Percentiles rank a stretch among this genome's conserved stretches.
Conservation (phyloP, 2,888 invertebrate species). For the Acanthacorydalis orientalis region DNA sequence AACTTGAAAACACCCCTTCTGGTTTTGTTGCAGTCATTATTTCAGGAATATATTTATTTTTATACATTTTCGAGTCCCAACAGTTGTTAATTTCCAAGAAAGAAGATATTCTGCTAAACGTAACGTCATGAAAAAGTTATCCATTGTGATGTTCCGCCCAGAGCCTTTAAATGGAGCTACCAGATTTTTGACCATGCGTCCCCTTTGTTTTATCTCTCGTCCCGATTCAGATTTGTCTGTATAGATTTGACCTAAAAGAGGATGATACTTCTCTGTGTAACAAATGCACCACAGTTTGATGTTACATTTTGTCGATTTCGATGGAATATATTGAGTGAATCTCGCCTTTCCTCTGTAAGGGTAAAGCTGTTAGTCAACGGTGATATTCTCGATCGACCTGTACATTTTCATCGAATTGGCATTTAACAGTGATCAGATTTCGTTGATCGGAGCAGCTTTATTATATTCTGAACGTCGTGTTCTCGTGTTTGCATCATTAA, state of each 20-base stretch:
- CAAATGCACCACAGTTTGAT: constrained; percentile 17
- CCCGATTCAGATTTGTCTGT: constrained; percentile 11
- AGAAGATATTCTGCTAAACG: too few species aligned
- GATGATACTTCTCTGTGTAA: constrained; percentile 14
- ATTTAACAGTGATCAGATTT: constrained; percentile 17
- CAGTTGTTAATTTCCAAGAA: too few species aligned
- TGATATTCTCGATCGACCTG: constrained; percentile 14
- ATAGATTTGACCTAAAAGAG: constrained; percentile 12
- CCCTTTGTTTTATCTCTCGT: not conserved
- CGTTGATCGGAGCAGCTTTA: constrained; percentile 15
- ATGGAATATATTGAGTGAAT: constrained; percentile 16
- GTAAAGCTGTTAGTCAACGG: constrained; percentile 16
- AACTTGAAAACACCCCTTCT: too few species aligned
- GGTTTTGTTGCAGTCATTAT: too few species aligned
- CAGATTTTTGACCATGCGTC: not conserved
- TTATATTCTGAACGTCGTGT: constrained; percentile 11
- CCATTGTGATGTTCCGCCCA: not conserved
- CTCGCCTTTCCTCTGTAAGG: constrained; percentile 14
- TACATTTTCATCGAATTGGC: constrained; percentile 14
- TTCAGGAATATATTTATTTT: too few species aligned
- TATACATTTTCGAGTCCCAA: too few species aligned
- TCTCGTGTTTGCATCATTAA: constrained; percentile 16
- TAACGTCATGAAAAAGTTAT: too few species aligned
- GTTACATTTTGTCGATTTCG: constrained; percentile 15
- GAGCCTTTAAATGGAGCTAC: not conserved